Conservation (phyloP, 2,113 vertebrate species). For the Meleagris gallopavo region DNA sequence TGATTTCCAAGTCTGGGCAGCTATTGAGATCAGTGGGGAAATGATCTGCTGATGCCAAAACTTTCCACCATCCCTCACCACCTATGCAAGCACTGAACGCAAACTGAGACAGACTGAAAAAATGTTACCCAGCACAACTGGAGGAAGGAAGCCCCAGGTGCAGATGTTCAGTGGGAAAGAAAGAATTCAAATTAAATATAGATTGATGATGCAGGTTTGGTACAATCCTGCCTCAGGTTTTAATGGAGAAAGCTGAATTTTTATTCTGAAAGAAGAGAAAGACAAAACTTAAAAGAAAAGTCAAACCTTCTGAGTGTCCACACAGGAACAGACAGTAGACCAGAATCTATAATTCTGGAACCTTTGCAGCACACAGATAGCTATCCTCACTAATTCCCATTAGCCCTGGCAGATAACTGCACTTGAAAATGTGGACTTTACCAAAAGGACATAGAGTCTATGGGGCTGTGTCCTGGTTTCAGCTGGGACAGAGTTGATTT, state of each 20-base stretch:
- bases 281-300: background rate
- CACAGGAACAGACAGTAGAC: background rate
- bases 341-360: background rate
- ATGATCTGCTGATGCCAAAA: background rate
- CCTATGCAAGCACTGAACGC: background rate
- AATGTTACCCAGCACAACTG: fast-evolving
- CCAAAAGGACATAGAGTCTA: background rate
- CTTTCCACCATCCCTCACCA: background rate
- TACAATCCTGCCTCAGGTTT: background rate
- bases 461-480: background rate
- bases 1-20: background rate
- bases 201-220: background rate
- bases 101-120: background rate
- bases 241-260: background rate
- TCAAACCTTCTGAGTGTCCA: background rate
- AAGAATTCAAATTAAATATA: background rate
- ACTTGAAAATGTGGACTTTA: background rate
- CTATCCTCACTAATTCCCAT: background rate
- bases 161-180: background rate
- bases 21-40: background rate
- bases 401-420: background rate
- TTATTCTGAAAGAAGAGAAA: background rate
- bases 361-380: background rate
- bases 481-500: background rate
- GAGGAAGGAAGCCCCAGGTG: background rate